These are phyloP conservation scores for Eospalax fontanierii DNA, from an alignment of 2,797 vertebrate species.

Conservation along the genomic window DNA sequence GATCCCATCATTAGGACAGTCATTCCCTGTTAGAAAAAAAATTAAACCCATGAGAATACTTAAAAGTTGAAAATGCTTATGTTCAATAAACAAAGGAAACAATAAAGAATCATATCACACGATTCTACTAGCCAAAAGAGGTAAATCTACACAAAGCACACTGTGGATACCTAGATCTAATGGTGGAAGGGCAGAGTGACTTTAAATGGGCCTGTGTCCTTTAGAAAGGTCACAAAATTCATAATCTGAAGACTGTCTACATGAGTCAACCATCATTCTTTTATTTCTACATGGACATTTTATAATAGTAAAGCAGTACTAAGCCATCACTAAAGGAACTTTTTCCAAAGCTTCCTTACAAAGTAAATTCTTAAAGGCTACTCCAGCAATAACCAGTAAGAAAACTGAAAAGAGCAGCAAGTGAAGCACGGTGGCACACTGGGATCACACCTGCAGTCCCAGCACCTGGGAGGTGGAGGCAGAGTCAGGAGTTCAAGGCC, in stretches of 20 bases:
- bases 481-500: neutral
- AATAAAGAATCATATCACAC: conserved; percentile 34
- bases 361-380: conserved; percentile 28
- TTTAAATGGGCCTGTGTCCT: neutral
- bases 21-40: conserved; percentile 93
- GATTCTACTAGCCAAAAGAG: conserved; percentile 1
- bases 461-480: neutral
- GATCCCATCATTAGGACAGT: conserved; percentile 99
- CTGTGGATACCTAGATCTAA: neutral
- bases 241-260: neutral
- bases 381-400: neutral
- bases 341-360: neutral
- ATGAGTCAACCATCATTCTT: neutral
- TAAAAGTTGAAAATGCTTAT: conserved; percentile 41
- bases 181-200: neutral
- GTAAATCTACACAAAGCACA: conserved; percentile 47
- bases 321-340: neutral
- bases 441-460: neutral
- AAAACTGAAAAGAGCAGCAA: conserved; percentile 35
- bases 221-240: neutral
- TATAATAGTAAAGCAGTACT: neutral
- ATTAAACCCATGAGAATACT: conserved; percentile 56
- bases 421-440: neutral
- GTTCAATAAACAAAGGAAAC: conserved; percentile 40
- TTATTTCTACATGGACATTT: neutral